These are phyloP conservation scores for Dromaius novaehollandiae DNA, from an alignment of 2,113 vertebrate species.

Conservation along the genomic window DNA sequence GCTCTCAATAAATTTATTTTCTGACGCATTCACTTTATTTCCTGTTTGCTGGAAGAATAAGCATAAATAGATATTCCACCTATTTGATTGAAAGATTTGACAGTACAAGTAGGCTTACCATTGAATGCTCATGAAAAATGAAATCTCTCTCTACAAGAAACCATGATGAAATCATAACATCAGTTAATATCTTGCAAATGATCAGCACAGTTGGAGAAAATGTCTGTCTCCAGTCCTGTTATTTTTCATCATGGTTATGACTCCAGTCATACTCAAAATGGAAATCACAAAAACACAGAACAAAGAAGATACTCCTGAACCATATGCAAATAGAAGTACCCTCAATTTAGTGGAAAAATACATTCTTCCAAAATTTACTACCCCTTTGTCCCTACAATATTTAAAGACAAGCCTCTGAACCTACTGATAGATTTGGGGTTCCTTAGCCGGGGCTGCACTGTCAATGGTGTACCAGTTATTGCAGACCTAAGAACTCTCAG, in stretches of 20 bases:
- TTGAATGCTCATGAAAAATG: not conserved
- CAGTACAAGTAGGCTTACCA: not conserved
- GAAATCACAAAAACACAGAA: not conserved
- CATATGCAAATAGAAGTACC: rapidly evolving
- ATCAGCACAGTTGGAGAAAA: not conserved
- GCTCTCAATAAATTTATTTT: not conserved
- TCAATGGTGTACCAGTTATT: not conserved
- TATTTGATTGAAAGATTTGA: not conserved
- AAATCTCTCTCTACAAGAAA: not conserved
- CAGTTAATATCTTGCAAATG: not conserved
- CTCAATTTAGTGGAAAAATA: not conserved
- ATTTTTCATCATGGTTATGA: not conserved
- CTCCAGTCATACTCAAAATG: not conserved
- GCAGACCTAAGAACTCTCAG: not conserved
- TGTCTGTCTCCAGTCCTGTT: not conserved
- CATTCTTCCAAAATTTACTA: not conserved
- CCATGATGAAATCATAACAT: not conserved
- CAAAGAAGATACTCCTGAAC: not conserved
- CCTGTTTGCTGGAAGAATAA: not conserved
- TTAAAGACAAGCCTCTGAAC: not conserved
- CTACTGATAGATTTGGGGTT: not conserved
- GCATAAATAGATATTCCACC: not conserved
- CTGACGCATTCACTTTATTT: not conserved
- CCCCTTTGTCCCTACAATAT: not conserved
- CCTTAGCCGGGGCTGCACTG: not conserved